Evolutionary conservation across 2,888 invertebrate species (phyloP), one percentile per base, ranked within the genome.

Genomic region (Lingula anatina): DNA sequence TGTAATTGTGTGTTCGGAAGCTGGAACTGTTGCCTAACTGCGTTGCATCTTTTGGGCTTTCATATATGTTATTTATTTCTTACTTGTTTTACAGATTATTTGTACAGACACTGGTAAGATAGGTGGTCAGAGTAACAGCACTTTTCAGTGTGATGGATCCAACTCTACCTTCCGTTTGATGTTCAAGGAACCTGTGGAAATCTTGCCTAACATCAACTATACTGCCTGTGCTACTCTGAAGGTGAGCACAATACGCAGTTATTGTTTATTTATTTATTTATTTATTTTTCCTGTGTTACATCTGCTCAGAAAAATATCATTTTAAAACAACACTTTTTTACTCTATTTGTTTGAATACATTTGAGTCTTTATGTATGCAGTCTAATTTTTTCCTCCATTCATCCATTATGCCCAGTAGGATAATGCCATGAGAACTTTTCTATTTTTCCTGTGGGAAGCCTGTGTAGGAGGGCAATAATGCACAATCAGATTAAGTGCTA

Each of bases 181-280:
- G 84, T 90, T 90, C 76, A 87, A 88, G 71, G 88, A 89, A 60
- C 89, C 90, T 0, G 84, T 89, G 0, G 89, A 90, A 75, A 87
- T 90, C 44, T 74, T 84, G 52, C 86, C 88, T 2, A 86, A 86
- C 70, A 85, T 85, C 2, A 86, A 86, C 50, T 90, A 90, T 71
- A 88, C 87, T 26, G 89, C 89, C 28, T 86, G 86, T 61, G 87
- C 87, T 38, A 87, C 86, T 51, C 79, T 90, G 18, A 87, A 87
- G 83, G 87, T 86, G 71, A 64, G 61, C n/a, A 36, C 9, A 1
- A 35, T 5, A 7, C 4, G 12, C 15, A 46, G 15, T 28, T 28
- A 25, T 26, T 27, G 26, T n/a, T n/a, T n/a, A n/a, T n/a, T n/a
- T n/a, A n/a, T 26, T 15, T 3, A 18, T 20, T 7, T 28, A 28